Evolutionary conservation across 1,140 invertebrate species (phyloP).

Genomic region (Zaprionus ornatus): DNA sequence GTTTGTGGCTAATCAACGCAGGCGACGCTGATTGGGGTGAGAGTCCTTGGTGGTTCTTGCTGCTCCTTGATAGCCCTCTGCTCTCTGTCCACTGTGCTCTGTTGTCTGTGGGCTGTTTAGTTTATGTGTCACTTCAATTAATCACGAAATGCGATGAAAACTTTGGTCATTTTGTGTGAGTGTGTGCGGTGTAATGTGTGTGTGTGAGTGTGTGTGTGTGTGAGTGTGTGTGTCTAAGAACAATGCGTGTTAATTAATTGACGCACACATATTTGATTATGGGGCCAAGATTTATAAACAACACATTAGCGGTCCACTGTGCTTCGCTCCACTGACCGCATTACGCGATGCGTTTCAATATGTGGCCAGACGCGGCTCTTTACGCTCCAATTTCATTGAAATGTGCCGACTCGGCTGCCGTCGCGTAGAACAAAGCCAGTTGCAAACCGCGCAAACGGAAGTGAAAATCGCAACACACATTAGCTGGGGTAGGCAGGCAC

Average conservation of each 20-base stretch:
- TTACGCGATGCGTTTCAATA: conserved; percentile 39
- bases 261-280: conserved; percentile 64
- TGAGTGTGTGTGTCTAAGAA: conserved; percentile 3
- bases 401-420: conserved; percentile 31
- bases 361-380: conserved; percentile 40
- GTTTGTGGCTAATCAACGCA: conserved; percentile 76
- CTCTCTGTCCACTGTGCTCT: conserved; percentile 6
- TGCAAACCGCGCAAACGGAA: conserved; percentile 51
- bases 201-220: background rate
- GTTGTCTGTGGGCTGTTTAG: conserved; percentile 22
- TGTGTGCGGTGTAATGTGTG: conserved; percentile 4
- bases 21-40: conserved; percentile 30
- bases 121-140: conserved; percentile 75
- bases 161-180: conserved; percentile 45
- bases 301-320: conserved; percentile 42
- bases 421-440: conserved; percentile 32
- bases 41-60: background rate
- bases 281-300: conserved; percentile 55
- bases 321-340: conserved; percentile 37
- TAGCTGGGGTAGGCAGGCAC: background rate
- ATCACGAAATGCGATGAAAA: conserved; percentile 76
- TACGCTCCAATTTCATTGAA: conserved; percentile 47
- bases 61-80: conserved; percentile 2
- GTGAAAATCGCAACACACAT: conserved; percentile 52
- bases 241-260: conserved; percentile 68